Evolutionary conservation across 2,113 vertebrate species (phyloP).

Genomic region (Morphnarchus princeps): DNA sequence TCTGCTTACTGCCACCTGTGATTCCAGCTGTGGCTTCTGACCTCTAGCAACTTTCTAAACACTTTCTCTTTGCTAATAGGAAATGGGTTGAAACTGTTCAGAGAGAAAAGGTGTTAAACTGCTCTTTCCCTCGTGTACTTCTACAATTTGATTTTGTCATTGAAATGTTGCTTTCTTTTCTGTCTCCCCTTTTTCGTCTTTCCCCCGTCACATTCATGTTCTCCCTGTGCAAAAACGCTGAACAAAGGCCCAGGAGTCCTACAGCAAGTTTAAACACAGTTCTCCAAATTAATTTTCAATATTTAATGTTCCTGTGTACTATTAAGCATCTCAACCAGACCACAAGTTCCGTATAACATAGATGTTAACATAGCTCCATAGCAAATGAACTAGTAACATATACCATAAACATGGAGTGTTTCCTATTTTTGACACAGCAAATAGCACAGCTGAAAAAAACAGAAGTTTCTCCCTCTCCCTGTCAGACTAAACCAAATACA

Average conservation of each 20-base stretch:
- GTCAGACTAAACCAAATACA: neutral
- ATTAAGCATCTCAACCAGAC: neutral
- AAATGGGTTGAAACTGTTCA: neutral
- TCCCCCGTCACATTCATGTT: accelerated
- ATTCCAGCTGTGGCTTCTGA: neutral
- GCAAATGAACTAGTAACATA: neutral
- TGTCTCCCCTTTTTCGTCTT: neutral
- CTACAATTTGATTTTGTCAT: accelerated
- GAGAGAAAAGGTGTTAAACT: neutral
- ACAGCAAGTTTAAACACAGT: neutral
- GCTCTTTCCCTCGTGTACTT: neutral
- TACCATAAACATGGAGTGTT: accelerated
- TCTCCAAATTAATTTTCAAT: neutral
- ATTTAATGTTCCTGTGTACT: neutral
- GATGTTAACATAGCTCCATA: neutral
- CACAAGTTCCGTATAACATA: accelerated
- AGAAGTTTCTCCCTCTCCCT: neutral
- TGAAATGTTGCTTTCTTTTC: neutral
- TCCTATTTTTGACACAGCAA: neutral
- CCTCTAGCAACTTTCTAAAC: too few relatives aligned
- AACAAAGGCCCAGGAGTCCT: neutral
- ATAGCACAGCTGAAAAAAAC: neutral
- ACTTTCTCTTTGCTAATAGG: neutral
- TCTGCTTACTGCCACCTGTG: accelerated
- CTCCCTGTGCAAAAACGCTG: neutral